Conservation (phyloP, 2,797 vertebrate genomes). For the Otolemur crassicaudatus region DNA sequence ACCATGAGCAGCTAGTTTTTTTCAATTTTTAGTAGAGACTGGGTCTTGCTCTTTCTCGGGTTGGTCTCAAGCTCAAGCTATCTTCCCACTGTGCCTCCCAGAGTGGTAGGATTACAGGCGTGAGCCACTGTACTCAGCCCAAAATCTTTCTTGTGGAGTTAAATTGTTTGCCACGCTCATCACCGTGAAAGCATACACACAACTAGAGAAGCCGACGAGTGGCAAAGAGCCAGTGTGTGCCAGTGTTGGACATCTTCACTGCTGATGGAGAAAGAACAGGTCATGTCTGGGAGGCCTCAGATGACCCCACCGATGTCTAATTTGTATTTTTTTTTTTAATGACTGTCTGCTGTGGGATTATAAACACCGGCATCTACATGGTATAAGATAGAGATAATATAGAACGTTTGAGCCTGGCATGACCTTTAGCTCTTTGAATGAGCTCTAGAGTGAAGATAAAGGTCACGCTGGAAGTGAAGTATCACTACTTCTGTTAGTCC, state of each 20-base stretch:
- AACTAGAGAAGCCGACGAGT: not conserved
- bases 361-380: not conserved
- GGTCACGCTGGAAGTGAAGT: slow-evolving; percentile 43
- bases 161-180: not conserved
- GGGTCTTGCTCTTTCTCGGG: no score
- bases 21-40: no score
- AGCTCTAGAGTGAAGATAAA: slow-evolving; percentile 71
- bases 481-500: slow-evolving; percentile 66
- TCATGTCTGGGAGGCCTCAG: slow-evolving; percentile 50
- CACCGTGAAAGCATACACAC: not conserved
- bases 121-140: not conserved
- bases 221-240: not conserved
- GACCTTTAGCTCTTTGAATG: slow-evolving; percentile 71
- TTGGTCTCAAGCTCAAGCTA: no score
- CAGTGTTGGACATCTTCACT: slow-evolving; percentile 12
- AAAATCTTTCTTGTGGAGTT: slow-evolving; percentile 24
- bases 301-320: slow-evolving; percentile 15
- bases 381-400: not conserved
- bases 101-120: no score
- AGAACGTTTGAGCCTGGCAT: not conserved
- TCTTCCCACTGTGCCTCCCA: no score
- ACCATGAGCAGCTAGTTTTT: no score
- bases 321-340: slow-evolving; percentile 42
- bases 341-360: not conserved
- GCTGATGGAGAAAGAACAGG: not conserved